phyloP scores from a whole-genome alignment of 2,888 invertebrate species.

The Nymphalis polychloros region DNA sequence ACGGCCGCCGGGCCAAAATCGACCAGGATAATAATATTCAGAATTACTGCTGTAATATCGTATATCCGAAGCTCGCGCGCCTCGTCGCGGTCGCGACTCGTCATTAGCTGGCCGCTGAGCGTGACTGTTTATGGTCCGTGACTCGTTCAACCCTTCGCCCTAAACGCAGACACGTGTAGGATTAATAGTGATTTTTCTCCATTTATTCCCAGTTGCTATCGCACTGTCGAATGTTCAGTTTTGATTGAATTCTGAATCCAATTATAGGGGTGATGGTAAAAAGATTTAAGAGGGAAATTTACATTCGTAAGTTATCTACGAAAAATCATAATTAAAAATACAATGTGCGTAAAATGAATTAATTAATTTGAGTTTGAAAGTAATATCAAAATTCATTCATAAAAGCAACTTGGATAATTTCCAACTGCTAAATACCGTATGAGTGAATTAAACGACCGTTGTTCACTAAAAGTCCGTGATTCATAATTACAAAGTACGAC shows the following conservation, averaged over 20 bases:
- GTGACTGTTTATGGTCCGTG: conserved; percentile 78
- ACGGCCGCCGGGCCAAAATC: too few relatives aligned
- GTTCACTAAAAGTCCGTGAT: conserved; percentile 46
- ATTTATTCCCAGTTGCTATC: conserved; percentile 45
- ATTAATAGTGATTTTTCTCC: conserved; percentile 74
- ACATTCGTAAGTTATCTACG: background rate
- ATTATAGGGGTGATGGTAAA: conserved; percentile 18
- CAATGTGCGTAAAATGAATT: background rate
- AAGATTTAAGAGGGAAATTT: conserved; percentile 4
- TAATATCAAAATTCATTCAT: conserved; percentile 4
- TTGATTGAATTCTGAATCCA: conserved; percentile 30
- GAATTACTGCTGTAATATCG: conserved; percentile 20
- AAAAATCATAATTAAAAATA: background rate
- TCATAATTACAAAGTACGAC: conserved; percentile 58
- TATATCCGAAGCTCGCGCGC: conserved; percentile 37
- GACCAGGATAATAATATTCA: too few relatives aligned
- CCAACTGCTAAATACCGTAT: conserved; percentile 35
- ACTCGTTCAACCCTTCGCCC: conserved; percentile 72
- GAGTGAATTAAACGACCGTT: conserved; percentile 39
- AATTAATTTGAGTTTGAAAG: conserved; percentile 2
- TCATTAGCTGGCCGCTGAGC: conserved; percentile 71
- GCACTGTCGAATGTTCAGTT: conserved; percentile 30
- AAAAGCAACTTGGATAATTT: conserved; percentile 26
- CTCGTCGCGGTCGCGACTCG: conserved; percentile 43
- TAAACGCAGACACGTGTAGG: conserved; percentile 78